Evolutionary conservation across 2,797 vertebrate species (phyloP), one percentile per base, ranked within the genome.

Genomic region (Leptodactylus fallax): DNA sequence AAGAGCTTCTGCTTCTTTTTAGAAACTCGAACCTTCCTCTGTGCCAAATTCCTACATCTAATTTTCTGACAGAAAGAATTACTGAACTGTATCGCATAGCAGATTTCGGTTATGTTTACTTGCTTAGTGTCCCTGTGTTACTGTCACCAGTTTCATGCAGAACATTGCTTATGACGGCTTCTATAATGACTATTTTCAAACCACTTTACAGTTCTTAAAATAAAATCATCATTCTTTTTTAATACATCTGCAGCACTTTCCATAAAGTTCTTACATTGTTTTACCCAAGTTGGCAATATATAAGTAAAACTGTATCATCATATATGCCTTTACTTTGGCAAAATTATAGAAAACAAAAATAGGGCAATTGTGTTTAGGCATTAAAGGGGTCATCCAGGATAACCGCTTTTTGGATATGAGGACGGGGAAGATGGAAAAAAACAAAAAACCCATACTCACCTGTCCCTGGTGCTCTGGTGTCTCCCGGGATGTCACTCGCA

Each of bases 1-100:
- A 45, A 36, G 67, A 72, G 36, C 16, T 72, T 72, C 69, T 71
- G 67, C 67, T 72, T 72, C 69, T 19, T 27, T 67, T 69, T 72
- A 72, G 69, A 72, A 72, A 72, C 27, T 36, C 3, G 7, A 72
- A 47, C 16, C 36, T 16, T 71, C 27, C 27, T 72, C 17, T 21
- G 25, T 72, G 27, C 36, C 27, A 72, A 45, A 72, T 69, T 69
- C 27, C 25, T 69, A 17, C 19, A 16, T 72, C 45, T 72, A 16
- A 47, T 47, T 17, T 72, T 72, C 69, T 72, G 69, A 72, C 69
- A 45, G 27, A 47, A 71, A 45, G 14, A 71, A 72, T 72, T 72
- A 72, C 36, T 72, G 36, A 72, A 47, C 69, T 72, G 17, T 72
- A 47, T 72, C 36, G 7, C 69, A 72, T 9, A 72, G 69, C 36